Evolutionary conservation across 2,888 invertebrate species (phyloP).

Genomic region (Odontocolon sp.): DNA sequence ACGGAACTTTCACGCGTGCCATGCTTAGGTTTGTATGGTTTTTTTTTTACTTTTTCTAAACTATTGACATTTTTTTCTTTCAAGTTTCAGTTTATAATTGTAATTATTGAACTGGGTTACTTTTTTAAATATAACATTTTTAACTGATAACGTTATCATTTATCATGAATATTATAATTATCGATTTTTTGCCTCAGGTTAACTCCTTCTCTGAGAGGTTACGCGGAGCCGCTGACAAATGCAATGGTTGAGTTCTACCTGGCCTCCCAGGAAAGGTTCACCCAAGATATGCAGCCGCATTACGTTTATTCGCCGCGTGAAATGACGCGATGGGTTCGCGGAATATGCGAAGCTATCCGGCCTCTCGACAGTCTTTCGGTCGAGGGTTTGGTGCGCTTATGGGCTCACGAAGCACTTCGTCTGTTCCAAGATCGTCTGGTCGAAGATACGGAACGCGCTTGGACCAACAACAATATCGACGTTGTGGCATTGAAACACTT

Average conservation of each 20-base stretch:
- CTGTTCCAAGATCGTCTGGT: constrained; percentile 98
- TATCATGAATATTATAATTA: neutral
- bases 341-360: constrained; percentile 99
- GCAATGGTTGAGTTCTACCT: constrained; percentile 99
- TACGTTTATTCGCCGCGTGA: constrained; percentile 99
- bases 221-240: constrained; percentile 97
- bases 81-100: no score
- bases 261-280: constrained; percentile 97
- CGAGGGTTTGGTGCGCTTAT: constrained; percentile 97
- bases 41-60: constrained; percentile 2
- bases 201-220: constrained; percentile 94
- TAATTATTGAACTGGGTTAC: no score
- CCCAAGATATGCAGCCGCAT: constrained; percentile 99
- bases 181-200: constrained; percentile 82
- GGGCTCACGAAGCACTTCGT: constrained; percentile 99
- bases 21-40: constrained; percentile 86
- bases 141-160: no score
- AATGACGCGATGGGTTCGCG: constrained; percentile 99
- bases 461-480: constrained; percentile 99
- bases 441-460: constrained; percentile 95
- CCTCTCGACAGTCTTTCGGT: constrained; percentile 95
- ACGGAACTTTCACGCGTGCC: constrained; percentile 98
- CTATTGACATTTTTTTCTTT: neutral
- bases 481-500: constrained; percentile 96
- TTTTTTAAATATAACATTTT: no score